These are phyloP conservation scores for Aporrectodea caliginosa DNA, from an alignment of 1,140 invertebrate species.

Conservation along the genomic window DNA sequence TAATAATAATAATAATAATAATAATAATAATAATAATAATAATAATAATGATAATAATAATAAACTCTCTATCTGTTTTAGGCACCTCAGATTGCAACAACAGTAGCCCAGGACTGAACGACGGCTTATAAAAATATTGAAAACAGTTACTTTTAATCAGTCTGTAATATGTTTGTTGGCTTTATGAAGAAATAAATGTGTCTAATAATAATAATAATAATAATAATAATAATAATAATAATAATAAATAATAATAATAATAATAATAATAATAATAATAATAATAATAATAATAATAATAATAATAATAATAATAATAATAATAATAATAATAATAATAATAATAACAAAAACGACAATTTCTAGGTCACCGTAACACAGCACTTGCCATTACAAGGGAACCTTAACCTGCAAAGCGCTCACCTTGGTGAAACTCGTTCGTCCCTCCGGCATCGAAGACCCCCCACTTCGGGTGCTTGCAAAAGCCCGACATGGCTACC, in stretches of 20 bases:
- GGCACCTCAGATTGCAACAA: too few relatives aligned
- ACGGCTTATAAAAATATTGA: too few relatives aligned
- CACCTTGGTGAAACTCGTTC: background rate
- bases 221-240: background rate
- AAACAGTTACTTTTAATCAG: too few relatives aligned
- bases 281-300: background rate
- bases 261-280: background rate
- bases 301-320: background rate
- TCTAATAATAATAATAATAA: too few relatives aligned
- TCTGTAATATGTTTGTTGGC: too few relatives aligned
- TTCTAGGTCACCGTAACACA: background rate
- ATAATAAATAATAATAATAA: background rate
- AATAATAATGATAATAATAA: too few relatives aligned
- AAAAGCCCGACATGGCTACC: background rate
- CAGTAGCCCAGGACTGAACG: too few relatives aligned
- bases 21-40: background rate
- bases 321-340: background rate
- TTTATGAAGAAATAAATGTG: too few relatives aligned
- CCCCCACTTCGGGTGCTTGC: background rate
- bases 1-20: slow-evolving; percentile 5
- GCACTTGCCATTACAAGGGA: too few relatives aligned
- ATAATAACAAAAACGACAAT: background rate
- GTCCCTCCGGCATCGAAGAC: background rate
- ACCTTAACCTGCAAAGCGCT: background rate
- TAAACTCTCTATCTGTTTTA: too few relatives aligned